Conservation (phyloP, 2,113 vertebrate genomes). For the Tupaia chinensis region DNA sequence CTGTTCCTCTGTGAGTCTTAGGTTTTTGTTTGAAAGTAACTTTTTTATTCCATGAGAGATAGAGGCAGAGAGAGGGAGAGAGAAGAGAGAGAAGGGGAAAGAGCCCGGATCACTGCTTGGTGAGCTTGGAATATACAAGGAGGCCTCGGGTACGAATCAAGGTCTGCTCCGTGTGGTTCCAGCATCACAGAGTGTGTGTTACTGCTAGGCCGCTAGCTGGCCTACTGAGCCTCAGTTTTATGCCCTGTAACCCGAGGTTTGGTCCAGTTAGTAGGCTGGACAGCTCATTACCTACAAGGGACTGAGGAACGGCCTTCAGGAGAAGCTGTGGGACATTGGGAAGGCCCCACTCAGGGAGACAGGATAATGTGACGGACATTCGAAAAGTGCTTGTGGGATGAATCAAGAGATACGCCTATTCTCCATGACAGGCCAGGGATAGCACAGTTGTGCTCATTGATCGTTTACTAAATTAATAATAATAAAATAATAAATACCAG, state of each 20-base stretch:
- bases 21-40: background rate
- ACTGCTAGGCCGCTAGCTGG: no score
- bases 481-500: background rate
- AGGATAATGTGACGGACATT: background rate
- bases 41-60: no score
- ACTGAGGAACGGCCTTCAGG: background rate
- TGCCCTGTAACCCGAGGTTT: background rate
- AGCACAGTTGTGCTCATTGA: background rate
- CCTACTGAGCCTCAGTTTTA: background rate
- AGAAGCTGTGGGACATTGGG: background rate
- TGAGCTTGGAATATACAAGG: no score
- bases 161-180: no score
- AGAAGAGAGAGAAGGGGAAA: accelerated
- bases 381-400: background rate
- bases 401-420: background rate
- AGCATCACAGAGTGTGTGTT: no score
- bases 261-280: background rate
- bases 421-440: background rate
- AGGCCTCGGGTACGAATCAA: no score
- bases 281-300: background rate
- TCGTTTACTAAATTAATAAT: background rate
- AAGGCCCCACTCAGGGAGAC: background rate
- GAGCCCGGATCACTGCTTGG: no score
- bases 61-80: no score
- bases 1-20: background rate